Evolutionary conservation across 2,888 invertebrate genomes (phyloP).

Genomic region (Digitonthophagus gazella): DNA sequence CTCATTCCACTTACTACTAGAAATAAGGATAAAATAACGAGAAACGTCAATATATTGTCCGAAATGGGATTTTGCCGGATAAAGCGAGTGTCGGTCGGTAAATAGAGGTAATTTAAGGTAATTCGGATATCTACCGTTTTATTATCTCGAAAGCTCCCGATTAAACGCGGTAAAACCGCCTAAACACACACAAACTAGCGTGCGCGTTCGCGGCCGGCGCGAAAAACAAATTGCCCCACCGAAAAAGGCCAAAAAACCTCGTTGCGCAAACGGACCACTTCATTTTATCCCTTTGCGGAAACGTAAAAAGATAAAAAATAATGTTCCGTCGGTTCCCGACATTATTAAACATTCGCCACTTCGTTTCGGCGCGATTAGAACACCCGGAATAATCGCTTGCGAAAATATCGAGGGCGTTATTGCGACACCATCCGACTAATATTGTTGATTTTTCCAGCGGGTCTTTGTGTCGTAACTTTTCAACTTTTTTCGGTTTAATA

Average conservation of each 20-base stretch:
- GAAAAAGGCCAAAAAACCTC: neutral
- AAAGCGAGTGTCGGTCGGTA: too few species aligned
- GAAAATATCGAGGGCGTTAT: slow-evolving; percentile 47
- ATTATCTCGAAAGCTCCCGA: neutral
- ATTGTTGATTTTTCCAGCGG: slow-evolving; percentile 39
- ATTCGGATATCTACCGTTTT: neutral
- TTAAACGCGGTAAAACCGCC: neutral
- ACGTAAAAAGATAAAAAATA: neutral
- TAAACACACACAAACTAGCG: neutral
- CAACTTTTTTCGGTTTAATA: neutral
- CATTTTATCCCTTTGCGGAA: neutral
- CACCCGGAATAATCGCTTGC: slow-evolving; percentile 48
- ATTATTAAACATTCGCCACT: neutral
- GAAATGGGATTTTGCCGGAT: neutral
- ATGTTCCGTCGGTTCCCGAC: neutral
- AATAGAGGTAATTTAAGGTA: neutral
- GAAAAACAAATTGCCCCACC: neutral
- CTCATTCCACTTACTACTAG: neutral
- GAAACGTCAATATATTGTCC: neutral
- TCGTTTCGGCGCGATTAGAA: slow-evolving; percentile 41
- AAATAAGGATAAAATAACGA: neutral
- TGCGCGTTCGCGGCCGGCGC: neutral
- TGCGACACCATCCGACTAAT: slow-evolving; percentile 39
- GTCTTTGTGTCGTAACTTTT: slow-evolving; percentile 8
- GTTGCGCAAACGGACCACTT: neutral